Evolutionary conservation across 2,888 invertebrate species (phyloP).

Genomic region (Geotrupes spiniger): DNA sequence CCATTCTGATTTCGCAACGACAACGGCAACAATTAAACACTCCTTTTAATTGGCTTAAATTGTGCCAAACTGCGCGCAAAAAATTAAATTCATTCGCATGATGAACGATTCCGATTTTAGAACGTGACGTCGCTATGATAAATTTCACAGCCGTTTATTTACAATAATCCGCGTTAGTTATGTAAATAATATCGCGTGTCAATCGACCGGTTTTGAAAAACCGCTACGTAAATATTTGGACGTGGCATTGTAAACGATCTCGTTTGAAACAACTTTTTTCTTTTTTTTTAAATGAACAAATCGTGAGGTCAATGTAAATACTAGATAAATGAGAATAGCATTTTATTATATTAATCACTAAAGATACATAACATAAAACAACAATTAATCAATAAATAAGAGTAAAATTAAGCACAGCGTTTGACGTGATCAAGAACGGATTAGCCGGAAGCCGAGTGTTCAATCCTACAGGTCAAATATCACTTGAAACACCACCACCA

Average conservation of each 20-base stretch:
- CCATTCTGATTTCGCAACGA: too few species aligned
- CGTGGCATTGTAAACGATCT: too few species aligned
- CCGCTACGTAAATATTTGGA: too few species aligned
- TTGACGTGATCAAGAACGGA: slow-evolving; percentile 32
- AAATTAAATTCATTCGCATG: background rate
- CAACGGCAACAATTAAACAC: too few species aligned
- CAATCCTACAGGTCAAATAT: slow-evolving; percentile 44
- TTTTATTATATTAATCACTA: slow-evolving; percentile 32
- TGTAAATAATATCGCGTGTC: too few species aligned
- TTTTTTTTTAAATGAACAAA: too few species aligned
- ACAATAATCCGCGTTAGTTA: too few species aligned
- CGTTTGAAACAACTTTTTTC: too few species aligned
- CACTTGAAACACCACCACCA: slow-evolving; percentile 45
- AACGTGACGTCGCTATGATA: background rate
- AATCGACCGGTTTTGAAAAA: too few species aligned
- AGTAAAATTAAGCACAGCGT: slow-evolving; percentile 37
- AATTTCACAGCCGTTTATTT: slow-evolving; percentile 1
- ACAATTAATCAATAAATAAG: slow-evolving; percentile 22
- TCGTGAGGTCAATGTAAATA: slow-evolving; percentile 21
- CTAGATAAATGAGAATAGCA: slow-evolving; percentile 28
- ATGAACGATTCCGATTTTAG: background rate
- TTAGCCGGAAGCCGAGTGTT: slow-evolving; percentile 46
- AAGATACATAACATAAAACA: slow-evolving; percentile 31
- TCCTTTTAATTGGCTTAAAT: too few species aligned
- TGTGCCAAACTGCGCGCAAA: background rate